These are phyloP conservation scores for Anisognathus igniventris DNA, from an alignment of 2,797 vertebrate species.

Conservation along the genomic window DNA sequence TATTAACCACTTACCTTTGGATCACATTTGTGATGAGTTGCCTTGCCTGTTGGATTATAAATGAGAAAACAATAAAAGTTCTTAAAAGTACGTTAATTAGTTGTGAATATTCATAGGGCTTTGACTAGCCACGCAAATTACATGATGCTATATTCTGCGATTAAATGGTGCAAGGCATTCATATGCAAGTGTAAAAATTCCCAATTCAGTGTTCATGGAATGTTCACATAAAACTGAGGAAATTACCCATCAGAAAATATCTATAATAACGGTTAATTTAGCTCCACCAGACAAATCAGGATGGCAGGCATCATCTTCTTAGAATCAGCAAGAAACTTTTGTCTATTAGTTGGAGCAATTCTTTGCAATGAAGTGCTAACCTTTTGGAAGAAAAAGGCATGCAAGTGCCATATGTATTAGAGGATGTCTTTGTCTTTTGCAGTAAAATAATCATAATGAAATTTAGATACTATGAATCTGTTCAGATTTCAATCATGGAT, in stretches of 20 bases:
- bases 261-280: neutral
- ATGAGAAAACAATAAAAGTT: neutral
- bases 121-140: neutral
- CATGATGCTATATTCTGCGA: neutral
- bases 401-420: neutral
- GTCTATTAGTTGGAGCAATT: neutral
- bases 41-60: neutral
- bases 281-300: neutral
- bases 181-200: neutral
- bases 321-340: neutral
- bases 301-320: neutral
- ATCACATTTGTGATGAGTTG: neutral
- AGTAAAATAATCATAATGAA: neutral
- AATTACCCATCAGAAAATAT: neutral
- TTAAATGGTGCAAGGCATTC: neutral
- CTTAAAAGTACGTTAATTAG: neutral
- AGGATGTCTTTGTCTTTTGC: neutral
- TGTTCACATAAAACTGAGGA: neutral
- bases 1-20: neutral
- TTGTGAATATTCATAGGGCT: neutral
- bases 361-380: neutral
- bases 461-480: neutral
- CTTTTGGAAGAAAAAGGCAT: neutral
- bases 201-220: neutral
- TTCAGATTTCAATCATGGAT: neutral